Base-by-base conservation (phyloP, 1,140 invertebrate species). In the Gryon sp. region DNA sequence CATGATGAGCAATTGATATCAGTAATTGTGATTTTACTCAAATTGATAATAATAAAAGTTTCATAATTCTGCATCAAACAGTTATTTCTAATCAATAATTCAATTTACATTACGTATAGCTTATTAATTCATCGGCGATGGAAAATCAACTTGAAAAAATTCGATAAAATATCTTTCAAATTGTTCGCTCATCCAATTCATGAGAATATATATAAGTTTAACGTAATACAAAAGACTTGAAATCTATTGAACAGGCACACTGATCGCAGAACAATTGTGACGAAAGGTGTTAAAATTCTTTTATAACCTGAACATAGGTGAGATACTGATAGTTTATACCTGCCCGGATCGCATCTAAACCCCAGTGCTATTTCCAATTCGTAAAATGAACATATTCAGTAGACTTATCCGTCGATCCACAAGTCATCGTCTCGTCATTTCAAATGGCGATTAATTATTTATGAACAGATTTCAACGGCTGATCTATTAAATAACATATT, bases 391-490 rank as follows among this genome's bases (percentile, higher is more conserved):
- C 28, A 55, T 28, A 62, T 62, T 28, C 55, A 62, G 43, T 59
- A 60, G 36, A 19, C 48, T 72, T 55, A 43, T 19, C 15, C 36
- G 7, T 28, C 30, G n/a, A 53, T 62, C 26, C 38, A 57, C 68
- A 53, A 62, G 48, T 72, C 68, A 72, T 55, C 55, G 15, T 46
- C 62, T 30, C 46, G 14, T 41, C 65, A 50, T 55, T 55, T 55
- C 30, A 55, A 2, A 55, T 19, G 14, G 5, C 7, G 11, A 20
- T 5, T 43, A 69, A 52, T 69, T 50, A 59, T 59, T 69, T 50
- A 36, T 12, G 46, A 34, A 55, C 34, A 8, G 48, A 41, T 46
- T 50, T 38, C 9, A 18, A 5, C 12, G 52, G 45, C 9, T 6
- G 20, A 15, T 45, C 18, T 15, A 45, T 34, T 34, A 20, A 43